Evolutionary conservation across 1,140 invertebrate species (phyloP), one percentile per base, ranked within the genome.

Genomic region (Drosophila arawakana): DNA sequence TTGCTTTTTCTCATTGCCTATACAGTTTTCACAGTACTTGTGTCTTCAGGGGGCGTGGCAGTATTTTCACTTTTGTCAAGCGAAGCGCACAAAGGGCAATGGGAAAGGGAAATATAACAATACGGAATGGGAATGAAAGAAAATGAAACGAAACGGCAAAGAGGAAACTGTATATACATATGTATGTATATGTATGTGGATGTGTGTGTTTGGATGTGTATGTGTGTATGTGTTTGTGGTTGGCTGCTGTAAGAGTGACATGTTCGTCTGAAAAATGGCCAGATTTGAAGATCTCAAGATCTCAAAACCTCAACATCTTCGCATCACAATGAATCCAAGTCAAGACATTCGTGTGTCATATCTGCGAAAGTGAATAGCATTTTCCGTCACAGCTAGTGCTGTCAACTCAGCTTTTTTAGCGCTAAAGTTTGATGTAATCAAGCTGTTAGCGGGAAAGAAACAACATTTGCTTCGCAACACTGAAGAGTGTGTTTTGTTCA

Each of bases 351-450:
- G 50, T 54, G 10, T 41, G 65, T 49, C 50, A 35, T 30, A 59
- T 76, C 60, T 69, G 71, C 84, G 80, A 88, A 88, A 88, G 84
- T 88, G 84, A 84, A 88, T 84, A 78, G 77, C 78, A 47, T 75
- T 81, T 84, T 69, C 77, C 57, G 65, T 57, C n/a, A 30, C 25
- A 30, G 25, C 25, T 2, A 30, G 25, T 30, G 25, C 25, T 5
- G 25, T 6, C 25, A 30, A 5, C 4, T 30, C 4, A 5, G 25
- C 25, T 30, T 30, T 30, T 30, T 30, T 5, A 5, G 4, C 25
- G 25, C 25, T 2, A 30, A 2, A 2, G 2, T 30, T 21, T 21
- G 18, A 1, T 21, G 15, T 15, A 15, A 15, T 15, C 0, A 15
- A 25, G 25, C 25, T 25, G 25, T 30, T 21, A 21, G 18, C 18